A percentile compares a stretch with the other conserved stretches of the same genome.
Evolutionary conservation across 1,140 invertebrate genomes (phyloP).

Genomic region (Drosophila melanica): DNA sequence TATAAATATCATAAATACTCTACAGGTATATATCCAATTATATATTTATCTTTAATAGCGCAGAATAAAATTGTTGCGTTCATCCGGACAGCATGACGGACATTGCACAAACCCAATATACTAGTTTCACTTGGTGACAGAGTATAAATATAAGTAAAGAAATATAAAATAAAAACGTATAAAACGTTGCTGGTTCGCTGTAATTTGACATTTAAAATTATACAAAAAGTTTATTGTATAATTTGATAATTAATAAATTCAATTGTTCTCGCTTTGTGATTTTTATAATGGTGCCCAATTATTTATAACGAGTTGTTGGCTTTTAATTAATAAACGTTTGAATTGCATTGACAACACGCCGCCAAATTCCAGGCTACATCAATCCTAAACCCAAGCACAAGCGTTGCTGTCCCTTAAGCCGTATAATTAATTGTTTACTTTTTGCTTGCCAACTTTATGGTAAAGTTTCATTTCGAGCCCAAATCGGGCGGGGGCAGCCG

Average conservation of each 20-base stretch:
- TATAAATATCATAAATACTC: too few relatives aligned
- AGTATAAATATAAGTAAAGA: too few relatives aligned
- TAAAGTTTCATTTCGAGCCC: constrained; percentile 47
- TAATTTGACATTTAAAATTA: constrained; percentile 5
- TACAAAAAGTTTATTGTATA: neutral
- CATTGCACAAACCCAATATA: too few relatives aligned
- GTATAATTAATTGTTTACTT: constrained; percentile 76
- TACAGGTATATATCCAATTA: too few relatives aligned
- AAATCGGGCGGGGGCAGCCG: constrained; percentile 10
- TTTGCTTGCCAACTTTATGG: constrained; percentile 50
- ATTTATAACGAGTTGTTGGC: constrained; percentile 64
- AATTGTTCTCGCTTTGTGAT: constrained; percentile 2
- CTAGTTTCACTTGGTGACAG: too few relatives aligned
- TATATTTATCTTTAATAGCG: too few relatives aligned
- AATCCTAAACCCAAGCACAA: constrained; percentile 29
- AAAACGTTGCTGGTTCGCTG: neutral
- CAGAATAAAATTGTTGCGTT: too few relatives aligned
- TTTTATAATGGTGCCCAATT: constrained; percentile 37
- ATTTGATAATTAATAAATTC: constrained; percentile 2
- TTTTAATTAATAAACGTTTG: constrained; percentile 68
- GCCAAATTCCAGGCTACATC: neutral
- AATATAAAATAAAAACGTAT: neutral
- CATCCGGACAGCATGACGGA: too few relatives aligned
- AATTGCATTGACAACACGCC: constrained; percentile 58
- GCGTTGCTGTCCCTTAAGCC: constrained; percentile 59